phyloP scores from a whole-genome alignment of 2,113 vertebrate species.

The Crotalus horridus region DNA sequence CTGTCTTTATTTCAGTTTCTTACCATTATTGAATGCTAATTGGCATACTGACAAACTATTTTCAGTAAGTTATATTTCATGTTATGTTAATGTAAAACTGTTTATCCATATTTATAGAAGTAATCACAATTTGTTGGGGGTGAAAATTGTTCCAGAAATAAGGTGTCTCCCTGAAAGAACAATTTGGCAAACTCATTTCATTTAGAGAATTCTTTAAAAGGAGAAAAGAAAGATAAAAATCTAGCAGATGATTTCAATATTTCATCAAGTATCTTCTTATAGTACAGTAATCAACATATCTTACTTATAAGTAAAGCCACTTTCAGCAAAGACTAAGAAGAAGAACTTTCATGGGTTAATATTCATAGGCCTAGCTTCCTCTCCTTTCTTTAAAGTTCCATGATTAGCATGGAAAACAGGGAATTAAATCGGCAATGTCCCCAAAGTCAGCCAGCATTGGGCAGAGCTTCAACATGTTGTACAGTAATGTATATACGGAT shows the following conservation, averaged over 20 bases:
- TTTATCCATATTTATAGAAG: constrained; percentile 63
- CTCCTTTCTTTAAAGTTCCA: background rate
- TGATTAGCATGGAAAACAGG: background rate
- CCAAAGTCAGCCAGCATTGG: background rate
- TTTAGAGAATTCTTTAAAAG: background rate
- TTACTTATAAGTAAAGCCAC: background rate
- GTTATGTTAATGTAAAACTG: constrained; percentile 59
- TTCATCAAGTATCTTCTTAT: background rate
- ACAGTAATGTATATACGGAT: background rate
- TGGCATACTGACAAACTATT: constrained; percentile 63
- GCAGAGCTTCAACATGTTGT: background rate
- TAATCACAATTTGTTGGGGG: constrained; percentile 57
- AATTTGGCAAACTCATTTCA: constrained; percentile 45
- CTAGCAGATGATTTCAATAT: background rate
- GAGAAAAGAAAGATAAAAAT: background rate
- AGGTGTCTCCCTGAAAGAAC: constrained; percentile 54
- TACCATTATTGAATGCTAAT: constrained; percentile 59
- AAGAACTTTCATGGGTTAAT: background rate
- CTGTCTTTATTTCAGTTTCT: constrained; percentile 43
- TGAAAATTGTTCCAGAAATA: constrained; percentile 59
- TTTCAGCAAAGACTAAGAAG: background rate
- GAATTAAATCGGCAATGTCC: background rate
- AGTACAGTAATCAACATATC: background rate
- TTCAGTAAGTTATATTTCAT: constrained; percentile 56
- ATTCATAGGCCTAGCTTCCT: background rate